phyloP scores from a whole-genome alignment of 2,113 vertebrate genomes.

The Syrrhaptes paradoxus region DNA sequence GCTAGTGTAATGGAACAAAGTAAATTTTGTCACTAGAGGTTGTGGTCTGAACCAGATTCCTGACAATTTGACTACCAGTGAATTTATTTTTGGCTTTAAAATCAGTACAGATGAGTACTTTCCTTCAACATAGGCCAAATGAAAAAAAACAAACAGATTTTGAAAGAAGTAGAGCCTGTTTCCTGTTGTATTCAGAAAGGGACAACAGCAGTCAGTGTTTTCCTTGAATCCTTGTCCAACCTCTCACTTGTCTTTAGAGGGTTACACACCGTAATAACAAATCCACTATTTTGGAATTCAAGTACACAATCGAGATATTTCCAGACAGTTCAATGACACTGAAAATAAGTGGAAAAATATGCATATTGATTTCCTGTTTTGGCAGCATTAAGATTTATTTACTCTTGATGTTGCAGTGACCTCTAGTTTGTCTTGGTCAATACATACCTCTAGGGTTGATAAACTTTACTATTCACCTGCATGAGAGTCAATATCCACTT shows the following conservation, averaged over 20 bases:
- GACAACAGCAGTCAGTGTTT: background rate
- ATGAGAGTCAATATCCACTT: slow-evolving; percentile 58
- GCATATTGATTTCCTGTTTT: slow-evolving; percentile 60
- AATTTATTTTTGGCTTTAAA: background rate
- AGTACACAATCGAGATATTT: background rate
- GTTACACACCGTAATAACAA: background rate
- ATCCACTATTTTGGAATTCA: background rate
- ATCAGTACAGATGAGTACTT: background rate
- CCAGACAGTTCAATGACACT: slow-evolving; percentile 36
- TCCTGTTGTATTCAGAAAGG: background rate
- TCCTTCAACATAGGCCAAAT: background rate
- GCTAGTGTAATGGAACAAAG: background rate
- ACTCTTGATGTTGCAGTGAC: slow-evolving; percentile 60
- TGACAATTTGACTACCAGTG: background rate
- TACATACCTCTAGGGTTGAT: slow-evolving; percentile 52
- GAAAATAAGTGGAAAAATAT: slow-evolving; percentile 56
- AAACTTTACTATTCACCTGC: slow-evolving; percentile 64
- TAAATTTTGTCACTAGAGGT: background rate
- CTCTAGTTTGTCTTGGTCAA: slow-evolving; percentile 62
- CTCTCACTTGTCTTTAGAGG: background rate
- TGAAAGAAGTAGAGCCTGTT: background rate
- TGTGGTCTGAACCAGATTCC: background rate
- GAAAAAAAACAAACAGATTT: background rate
- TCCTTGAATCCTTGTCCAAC: background rate
- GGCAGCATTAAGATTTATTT: slow-evolving; percentile 67